Evolutionary conservation across 2,113 vertebrate genomes (phyloP).

Genomic region (Mesembrinibis cayennensis): DNA sequence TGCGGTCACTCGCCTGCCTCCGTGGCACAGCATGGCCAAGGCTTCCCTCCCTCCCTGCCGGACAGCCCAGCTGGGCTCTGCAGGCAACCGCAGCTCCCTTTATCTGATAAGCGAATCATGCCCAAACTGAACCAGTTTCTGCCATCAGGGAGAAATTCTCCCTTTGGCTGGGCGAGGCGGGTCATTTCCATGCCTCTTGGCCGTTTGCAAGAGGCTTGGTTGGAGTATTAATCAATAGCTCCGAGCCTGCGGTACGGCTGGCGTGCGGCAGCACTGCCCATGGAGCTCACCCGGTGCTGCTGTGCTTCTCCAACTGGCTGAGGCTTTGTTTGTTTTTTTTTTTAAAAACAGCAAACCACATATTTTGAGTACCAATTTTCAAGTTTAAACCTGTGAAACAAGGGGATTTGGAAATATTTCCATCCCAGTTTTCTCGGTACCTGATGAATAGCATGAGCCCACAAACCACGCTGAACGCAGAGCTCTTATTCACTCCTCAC

Average conservation of each 20-base stretch:
- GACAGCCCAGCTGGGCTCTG: background rate
- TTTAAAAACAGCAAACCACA: background rate
- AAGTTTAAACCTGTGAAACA: background rate
- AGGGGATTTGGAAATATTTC: background rate
- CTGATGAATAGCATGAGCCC: background rate
- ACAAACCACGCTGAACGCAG: fast-evolving
- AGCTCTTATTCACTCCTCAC: fast-evolving
- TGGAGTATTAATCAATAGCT: background rate
- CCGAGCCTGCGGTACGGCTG: fast-evolving
- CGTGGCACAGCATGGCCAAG: background rate
- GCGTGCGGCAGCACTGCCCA: background rate
- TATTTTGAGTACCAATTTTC: background rate
- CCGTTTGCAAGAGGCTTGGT: background rate
- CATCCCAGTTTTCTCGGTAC: background rate
- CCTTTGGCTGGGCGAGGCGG: background rate
- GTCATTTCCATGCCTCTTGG: background rate
- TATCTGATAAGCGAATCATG: background rate
- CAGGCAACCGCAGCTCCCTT: background rate
- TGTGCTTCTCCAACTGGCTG: background rate
- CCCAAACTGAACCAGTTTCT: background rate
- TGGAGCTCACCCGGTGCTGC: background rate
- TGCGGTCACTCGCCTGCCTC: background rate
- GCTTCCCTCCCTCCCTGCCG: background rate
- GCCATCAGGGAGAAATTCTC: background rate
- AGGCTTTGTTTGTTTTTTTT: background rate